Evolutionary conservation across 2,797 vertebrate genomes (phyloP).

Genomic region (Ctenosaura bakeri): DNA sequence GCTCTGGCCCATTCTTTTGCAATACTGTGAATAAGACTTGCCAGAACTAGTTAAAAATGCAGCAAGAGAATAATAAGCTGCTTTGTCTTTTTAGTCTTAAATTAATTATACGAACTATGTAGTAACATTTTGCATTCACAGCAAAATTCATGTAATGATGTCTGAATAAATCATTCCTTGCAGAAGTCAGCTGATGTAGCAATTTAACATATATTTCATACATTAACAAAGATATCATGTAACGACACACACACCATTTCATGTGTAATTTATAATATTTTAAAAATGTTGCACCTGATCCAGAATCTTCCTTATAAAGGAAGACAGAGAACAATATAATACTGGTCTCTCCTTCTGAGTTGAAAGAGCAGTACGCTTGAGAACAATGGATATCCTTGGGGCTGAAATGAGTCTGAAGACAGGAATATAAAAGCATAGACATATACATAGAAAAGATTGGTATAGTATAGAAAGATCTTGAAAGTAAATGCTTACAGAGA

Average conservation of each 20-base stretch:
- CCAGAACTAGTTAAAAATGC: not conserved
- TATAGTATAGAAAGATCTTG: no score
- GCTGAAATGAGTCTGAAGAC: not conserved
- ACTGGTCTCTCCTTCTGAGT: not conserved
- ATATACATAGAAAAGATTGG: no score
- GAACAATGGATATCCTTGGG: not conserved
- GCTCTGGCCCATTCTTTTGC: not conserved
- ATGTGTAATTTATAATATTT: not conserved
- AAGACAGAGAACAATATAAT: not conserved
- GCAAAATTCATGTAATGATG: not conserved
- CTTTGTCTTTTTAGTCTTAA: not conserved
- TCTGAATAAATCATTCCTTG: conserved; percentile 15
- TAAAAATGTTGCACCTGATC: not conserved
- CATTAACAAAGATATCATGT: not conserved
- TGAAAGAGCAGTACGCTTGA: not conserved
- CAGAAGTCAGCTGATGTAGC: conserved; percentile 9
- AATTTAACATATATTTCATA: not conserved
- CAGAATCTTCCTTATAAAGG: not conserved
- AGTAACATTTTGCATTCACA: conserved; percentile 1
- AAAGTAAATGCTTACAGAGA: no score
- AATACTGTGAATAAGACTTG: not conserved
- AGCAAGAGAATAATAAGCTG: conserved; percentile 3
- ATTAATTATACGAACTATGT: conserved; percentile 8
- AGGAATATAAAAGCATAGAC: no score
- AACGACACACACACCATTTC: not conserved